These are phyloP conservation scores for Scopus umbretta DNA, from an alignment of 2,113 vertebrate species.

Conservation along the genomic window DNA sequence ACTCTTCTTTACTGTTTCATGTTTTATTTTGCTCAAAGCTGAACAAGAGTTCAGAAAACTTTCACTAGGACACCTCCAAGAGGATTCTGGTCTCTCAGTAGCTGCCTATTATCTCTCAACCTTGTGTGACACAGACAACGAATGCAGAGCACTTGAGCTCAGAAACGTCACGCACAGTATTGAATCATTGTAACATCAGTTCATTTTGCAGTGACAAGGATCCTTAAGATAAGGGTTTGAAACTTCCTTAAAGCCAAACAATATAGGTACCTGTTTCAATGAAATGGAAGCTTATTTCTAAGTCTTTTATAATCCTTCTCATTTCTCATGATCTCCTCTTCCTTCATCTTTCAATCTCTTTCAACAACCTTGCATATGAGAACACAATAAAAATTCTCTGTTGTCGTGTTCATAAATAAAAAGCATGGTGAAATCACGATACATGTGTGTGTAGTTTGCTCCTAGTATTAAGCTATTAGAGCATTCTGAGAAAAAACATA, in stretches of 20 bases:
- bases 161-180: not conserved
- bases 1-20: not conserved
- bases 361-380: slow-evolving; percentile 41
- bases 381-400: slow-evolving; percentile 17
- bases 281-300: slow-evolving; percentile 64
- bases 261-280: slow-evolving; percentile 33
- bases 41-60: slow-evolving; percentile 19
- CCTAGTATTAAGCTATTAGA: not conserved
- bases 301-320: slow-evolving; percentile 57
- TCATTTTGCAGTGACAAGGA: slow-evolving; percentile 39
- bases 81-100: not conserved
- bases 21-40: slow-evolving; percentile 22
- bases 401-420: slow-evolving; percentile 1
- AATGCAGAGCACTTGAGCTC: not conserved
- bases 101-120: slow-evolving; percentile 11
- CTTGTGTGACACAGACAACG: not conserved
- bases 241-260: slow-evolving; percentile 52
- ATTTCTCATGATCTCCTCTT: slow-evolving; percentile 57
- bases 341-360: slow-evolving; percentile 51
- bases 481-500: not conserved
- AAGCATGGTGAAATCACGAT: not conserved
- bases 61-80: slow-evolving; percentile 6
- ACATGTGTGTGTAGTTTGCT: not conserved
- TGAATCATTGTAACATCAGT: slow-evolving; percentile 35
- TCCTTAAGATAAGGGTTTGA: slow-evolving; percentile 64